Evolutionary conservation across 1,140 invertebrate species (phyloP), one percentile per base, ranked within the genome.

Genomic region (Macrotrachela quadricornifera): DNA sequence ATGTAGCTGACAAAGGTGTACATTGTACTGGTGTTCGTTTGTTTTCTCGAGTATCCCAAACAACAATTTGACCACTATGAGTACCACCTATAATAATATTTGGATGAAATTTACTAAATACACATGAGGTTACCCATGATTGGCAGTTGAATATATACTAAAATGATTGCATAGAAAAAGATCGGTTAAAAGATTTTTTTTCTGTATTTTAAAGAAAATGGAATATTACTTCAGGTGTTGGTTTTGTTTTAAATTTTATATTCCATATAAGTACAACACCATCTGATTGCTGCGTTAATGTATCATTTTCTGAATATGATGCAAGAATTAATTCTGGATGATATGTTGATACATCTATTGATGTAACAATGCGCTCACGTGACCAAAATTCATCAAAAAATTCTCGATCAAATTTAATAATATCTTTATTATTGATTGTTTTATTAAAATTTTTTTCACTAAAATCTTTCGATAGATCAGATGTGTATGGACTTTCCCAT

Each of bases 261-360:
- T 97, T 97, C 92, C 91, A 97, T 37, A 96, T 80, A 45, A 95
- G 75, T 58, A 83, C 86, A 15, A 95, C 86, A 38, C 91, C 91
- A 67, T 96, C 90, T 4, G 38, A 18, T 11, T 51, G n/a, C n/a
- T n/a, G n/a, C n/a, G n/a, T n/a, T n/a, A 36, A n/a, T n/a, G n/a
- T 8, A 8, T 36, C n/a, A n/a, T n/a, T n/a, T 67, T n/a, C 14
- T 8, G 8, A 36, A n/a, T n/a, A n/a, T 8, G 10, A 8, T 11
- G 36, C 15, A 18, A 48, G 10, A 9, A 48, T 8, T 21, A 48
- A 36, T 16, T 36, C 36, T 18, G 18, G 36, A 11, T 14, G 13
- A 12, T 13, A 37, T 18, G 18, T 10, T 9, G 17, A 21, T 15
- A 18, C 38, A 30, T 21, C 10, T 36, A 48, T 8, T 15, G 18